Percentiles rank a stretch among this genome's conserved stretches.
These are phyloP conservation scores for Darevskia nairensis DNA, from an alignment of 2,797 vertebrate species.

Conservation along the genomic window DNA sequence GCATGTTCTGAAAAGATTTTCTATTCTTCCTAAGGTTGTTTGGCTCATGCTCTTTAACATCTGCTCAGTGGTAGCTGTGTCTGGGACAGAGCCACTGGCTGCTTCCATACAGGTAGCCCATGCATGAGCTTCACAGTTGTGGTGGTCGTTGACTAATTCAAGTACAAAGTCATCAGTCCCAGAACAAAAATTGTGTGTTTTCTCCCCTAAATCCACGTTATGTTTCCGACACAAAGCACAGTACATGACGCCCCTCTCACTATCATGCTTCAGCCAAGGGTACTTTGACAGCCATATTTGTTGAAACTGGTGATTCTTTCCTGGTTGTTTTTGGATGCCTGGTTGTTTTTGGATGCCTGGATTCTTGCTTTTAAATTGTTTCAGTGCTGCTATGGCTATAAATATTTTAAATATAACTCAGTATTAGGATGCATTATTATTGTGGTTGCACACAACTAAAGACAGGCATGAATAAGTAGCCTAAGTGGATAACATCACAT, in stretches of 20 bases:
- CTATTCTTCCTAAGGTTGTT: conserved; percentile 64
- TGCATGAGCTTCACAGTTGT: conserved; percentile 74
- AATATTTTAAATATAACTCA: conserved; percentile 55
- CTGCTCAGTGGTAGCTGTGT: conserved; percentile 47
- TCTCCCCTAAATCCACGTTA: conserved; percentile 66
- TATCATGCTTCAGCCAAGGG: conserved; percentile 75
- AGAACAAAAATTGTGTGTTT: conserved; percentile 69
- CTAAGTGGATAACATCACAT: not conserved
- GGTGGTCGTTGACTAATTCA: conserved; percentile 71
- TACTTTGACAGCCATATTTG: conserved; percentile 77
- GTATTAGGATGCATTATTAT: conserved; percentile 30
- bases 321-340: conserved; percentile 53
- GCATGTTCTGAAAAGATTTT: conserved; percentile 73
- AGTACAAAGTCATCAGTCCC: conserved; percentile 75
- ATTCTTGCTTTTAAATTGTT: conserved; percentile 74
- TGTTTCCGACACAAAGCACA: conserved; percentile 73
- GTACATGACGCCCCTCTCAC: conserved; percentile 73
- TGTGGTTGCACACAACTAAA: not conserved
- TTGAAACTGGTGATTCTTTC: conserved; percentile 69
- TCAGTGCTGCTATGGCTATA: conserved; percentile 72
- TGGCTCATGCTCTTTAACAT: conserved; percentile 66
- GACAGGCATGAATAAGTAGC: not conserved
- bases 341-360: conserved; percentile 46
- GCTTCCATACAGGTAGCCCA: conserved; percentile 73
- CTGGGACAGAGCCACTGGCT: conserved; percentile 52